A percentile compares a stretch with the other conserved stretches of the same genome.
Conservation (phyloP, 1,140 invertebrate species). For the Chironomus striatipennis region DNA sequence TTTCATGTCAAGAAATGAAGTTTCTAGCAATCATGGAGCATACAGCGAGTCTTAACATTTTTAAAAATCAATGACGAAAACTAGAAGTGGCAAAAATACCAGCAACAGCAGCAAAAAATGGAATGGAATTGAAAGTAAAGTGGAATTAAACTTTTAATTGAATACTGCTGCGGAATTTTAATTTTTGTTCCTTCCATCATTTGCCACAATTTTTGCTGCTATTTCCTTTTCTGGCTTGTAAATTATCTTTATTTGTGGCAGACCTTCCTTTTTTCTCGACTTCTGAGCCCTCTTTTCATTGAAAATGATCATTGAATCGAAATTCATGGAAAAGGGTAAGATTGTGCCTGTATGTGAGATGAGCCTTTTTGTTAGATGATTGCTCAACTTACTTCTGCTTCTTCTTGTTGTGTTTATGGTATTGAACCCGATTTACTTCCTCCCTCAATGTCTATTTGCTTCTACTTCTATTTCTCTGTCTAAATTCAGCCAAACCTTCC, state of each 20-base stretch:
- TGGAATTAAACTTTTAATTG: conserved; percentile 15
- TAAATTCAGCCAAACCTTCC: background rate
- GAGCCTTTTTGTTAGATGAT: background rate
- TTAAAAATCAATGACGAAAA: background rate
- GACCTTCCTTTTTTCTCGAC: too few species aligned
- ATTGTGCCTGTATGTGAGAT: background rate
- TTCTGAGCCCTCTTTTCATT: too few species aligned
- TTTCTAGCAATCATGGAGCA: background rate
- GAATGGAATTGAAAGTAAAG: background rate
- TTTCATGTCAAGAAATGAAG: background rate
- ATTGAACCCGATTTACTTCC: background rate
- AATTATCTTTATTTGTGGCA: too few species aligned
- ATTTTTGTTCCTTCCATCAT: background rate
- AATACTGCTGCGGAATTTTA: background rate
- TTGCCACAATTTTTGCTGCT: background rate
- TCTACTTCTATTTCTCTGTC: too few species aligned
- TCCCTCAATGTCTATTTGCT: background rate
- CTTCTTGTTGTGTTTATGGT: background rate
- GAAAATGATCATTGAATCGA: too few species aligned
- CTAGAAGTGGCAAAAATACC: background rate
- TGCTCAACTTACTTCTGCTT: background rate
- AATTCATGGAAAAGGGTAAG: background rate
- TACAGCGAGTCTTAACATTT: background rate
- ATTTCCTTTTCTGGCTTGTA: background rate
- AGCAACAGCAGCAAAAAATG: background rate